These are phyloP conservation scores for Cyprinodon brontotheroides DNA, from an alignment of 2,113 vertebrate species.

Conservation along the genomic window DNA sequence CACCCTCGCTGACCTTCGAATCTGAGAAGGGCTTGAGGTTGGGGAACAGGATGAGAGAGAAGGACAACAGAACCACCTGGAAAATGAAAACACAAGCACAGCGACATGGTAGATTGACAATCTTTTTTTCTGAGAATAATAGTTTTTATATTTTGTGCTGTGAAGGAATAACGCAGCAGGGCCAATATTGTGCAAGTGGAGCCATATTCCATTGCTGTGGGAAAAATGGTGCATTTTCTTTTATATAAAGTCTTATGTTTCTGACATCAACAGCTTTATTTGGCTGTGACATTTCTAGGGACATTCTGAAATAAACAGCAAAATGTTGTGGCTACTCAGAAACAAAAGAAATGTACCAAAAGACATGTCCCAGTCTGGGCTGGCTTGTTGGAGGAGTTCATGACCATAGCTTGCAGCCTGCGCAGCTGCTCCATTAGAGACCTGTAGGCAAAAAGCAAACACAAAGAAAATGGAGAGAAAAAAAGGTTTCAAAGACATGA, in stretches of 20 bases:
- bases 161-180: too few relatives aligned
- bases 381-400: slow-evolving; percentile 87
- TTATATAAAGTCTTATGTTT: not conserved
- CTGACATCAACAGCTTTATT: not conserved
- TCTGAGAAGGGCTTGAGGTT: slow-evolving; percentile 86
- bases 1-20: slow-evolving; percentile 82
- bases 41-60: slow-evolving; percentile 91
- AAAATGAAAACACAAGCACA: slow-evolving; percentile 1
- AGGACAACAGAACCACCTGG: slow-evolving; percentile 92
- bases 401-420: slow-evolving; percentile 88
- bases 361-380: slow-evolving; percentile 90
- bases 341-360: slow-evolving; percentile 67
- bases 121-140: not conserved
- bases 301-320: not conserved
- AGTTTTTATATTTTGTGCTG: not conserved
- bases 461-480: not conserved
- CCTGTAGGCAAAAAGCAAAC: slow-evolving; percentile 62
- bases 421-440: slow-evolving; percentile 91
- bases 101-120: not conserved
- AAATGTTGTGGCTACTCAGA: not conserved
- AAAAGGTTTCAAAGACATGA: not conserved
- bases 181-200: not conserved
- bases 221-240: not conserved
- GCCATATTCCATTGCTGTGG: not conserved
- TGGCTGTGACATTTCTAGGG: not conserved